These are phyloP conservation scores for Gastrophysa polygoni DNA, from an alignment of 2,888 invertebrate species.

Conservation along the genomic window DNA sequence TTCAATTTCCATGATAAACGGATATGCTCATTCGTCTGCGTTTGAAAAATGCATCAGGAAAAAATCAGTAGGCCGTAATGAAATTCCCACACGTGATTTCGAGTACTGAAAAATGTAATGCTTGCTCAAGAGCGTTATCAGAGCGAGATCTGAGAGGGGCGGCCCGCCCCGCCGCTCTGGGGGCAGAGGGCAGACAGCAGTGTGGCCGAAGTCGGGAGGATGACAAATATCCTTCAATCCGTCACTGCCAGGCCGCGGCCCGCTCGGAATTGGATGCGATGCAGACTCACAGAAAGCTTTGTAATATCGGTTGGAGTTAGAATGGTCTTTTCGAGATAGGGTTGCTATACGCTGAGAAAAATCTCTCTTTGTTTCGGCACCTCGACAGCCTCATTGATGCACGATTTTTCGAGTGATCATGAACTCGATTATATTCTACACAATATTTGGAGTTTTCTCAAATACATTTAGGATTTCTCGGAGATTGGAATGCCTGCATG, in stretches of 20 bases:
- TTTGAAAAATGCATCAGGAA: conserved; percentile 24
- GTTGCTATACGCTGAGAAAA: conserved; percentile 28
- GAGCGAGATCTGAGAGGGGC: conserved; percentile 50
- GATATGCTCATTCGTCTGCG: neutral
- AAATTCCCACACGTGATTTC: conserved; percentile 49
- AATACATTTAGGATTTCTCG: no score
- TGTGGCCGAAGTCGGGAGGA: conserved; percentile 64
- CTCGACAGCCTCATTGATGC: no score
- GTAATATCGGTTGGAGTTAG: conserved; percentile 58
- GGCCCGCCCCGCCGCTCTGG: conserved; percentile 43
- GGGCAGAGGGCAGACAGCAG: conserved; percentile 54
- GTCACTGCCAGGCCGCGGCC: conserved; percentile 68
- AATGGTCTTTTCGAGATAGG: conserved; percentile 43
- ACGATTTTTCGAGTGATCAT: no score
- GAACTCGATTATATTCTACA: neutral
- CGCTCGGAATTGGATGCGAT: conserved; percentile 61
- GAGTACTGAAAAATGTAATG: conserved; percentile 56
- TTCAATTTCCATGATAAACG: neutral
- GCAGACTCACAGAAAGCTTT: conserved; percentile 61
- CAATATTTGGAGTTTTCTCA: no score
- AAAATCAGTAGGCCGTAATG: conserved; percentile 43
- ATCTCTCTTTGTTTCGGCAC: neutral
- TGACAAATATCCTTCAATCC: conserved; percentile 73
- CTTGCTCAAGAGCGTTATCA: conserved; percentile 54
- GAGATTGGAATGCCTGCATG: no score